phyloP scores from a whole-genome alignment of 2,113 vertebrate genomes.

The Sterrhoptilus dennistouni region DNA sequence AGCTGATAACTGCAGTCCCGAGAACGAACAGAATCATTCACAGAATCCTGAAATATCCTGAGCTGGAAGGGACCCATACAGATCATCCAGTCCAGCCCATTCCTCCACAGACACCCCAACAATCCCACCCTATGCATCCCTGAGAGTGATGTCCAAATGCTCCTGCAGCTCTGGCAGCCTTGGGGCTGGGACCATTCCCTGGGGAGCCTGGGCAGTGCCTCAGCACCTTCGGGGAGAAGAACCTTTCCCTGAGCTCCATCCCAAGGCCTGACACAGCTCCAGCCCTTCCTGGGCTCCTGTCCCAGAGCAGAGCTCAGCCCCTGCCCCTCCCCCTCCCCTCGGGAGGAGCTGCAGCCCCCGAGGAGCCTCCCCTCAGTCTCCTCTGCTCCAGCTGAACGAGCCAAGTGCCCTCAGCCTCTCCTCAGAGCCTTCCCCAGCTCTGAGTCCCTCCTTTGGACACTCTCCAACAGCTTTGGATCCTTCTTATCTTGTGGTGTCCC shows the following conservation, averaged over 20 bases:
- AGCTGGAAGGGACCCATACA: accelerated
- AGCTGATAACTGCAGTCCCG: background rate
- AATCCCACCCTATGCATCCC: background rate
- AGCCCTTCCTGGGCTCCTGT: background rate
- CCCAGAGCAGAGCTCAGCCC: background rate
- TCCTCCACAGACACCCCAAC: background rate
- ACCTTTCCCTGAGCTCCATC: background rate
- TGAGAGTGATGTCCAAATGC: background rate
- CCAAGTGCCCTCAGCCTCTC: background rate
- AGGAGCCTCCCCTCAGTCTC: background rate
- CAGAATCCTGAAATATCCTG: background rate
- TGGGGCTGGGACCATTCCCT: background rate
- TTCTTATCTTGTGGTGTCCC: background rate
- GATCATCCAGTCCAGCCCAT: accelerated
- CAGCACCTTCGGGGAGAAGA: background rate
- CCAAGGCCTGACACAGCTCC: background rate
- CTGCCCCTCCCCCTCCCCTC: background rate
- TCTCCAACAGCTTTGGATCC: background rate
- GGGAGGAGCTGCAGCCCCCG: background rate
- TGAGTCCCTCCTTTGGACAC: background rate
- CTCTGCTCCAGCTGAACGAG: background rate
- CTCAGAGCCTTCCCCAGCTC: background rate
- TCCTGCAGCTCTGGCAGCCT: background rate
- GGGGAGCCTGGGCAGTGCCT: background rate
- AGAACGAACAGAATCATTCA: background rate